Percentiles rank a stretch among this genome's conserved stretches.
phyloP scores from a whole-genome alignment of 1,140 invertebrate genomes.

The Monomorium pharaonis region DNA sequence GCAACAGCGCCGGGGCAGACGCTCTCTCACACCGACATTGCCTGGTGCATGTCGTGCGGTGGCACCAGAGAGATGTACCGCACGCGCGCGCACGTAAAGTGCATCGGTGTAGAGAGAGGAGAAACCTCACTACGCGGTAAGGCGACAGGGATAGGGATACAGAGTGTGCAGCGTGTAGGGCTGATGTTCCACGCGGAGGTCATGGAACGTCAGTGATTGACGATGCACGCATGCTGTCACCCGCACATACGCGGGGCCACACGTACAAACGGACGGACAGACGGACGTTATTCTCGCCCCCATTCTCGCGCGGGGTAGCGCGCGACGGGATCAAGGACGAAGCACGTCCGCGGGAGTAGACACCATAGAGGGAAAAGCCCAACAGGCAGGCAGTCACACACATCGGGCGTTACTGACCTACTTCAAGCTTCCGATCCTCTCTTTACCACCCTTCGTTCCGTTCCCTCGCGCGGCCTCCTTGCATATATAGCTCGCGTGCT shows the following conservation, averaged over 20 bases:
- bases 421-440: constrained; percentile 68
- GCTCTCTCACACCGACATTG: constrained; percentile 51
- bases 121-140: constrained; percentile 70
- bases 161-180: not conserved
- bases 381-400: constrained; percentile 43
- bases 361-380: constrained; percentile 44
- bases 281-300: constrained; percentile 53
- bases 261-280: constrained; percentile 37
- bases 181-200: constrained; percentile 27
- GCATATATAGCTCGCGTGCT: not conserved
- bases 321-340: constrained; percentile 64
- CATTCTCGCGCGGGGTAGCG: constrained; percentile 22
- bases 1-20: constrained; percentile 51
- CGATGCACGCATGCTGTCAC: constrained; percentile 63
- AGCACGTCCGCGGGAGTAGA: constrained; percentile 57
- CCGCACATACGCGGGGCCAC: constrained; percentile 61
- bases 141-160: constrained; percentile 43
- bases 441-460: constrained; percentile 33
- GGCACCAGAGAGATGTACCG: constrained; percentile 31
- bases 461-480: constrained; percentile 20
- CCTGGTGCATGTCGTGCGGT: constrained; percentile 37
- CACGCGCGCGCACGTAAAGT: not conserved
- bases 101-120: constrained; percentile 64
- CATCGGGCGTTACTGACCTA: constrained; percentile 64
- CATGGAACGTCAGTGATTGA: constrained; percentile 52